Percentiles rank a stretch among this genome's conserved stretches.
Conservation (phyloP, 2,113 vertebrate genomes). For the Thermophis baileyi region DNA sequence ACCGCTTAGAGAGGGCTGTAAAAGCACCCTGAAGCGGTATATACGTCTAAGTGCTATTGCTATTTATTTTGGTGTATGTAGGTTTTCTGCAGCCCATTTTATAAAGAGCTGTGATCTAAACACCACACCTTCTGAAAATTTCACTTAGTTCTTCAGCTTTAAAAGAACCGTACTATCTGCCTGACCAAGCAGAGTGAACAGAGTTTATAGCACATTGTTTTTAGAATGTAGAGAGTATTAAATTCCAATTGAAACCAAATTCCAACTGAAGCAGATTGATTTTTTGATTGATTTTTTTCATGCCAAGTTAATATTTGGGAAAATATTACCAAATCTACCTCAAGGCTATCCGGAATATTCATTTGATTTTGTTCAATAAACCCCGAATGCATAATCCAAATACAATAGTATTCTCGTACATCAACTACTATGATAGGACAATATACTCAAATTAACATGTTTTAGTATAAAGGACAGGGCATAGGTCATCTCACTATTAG, state of each 20-base stretch:
- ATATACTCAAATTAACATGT: background rate
- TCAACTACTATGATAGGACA: background rate
- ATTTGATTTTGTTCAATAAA: constrained; percentile 1
- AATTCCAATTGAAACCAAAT: background rate
- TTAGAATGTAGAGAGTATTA: background rate
- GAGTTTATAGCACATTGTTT: background rate
- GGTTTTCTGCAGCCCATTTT: background rate
- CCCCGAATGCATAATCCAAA: background rate
- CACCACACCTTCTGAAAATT: background rate
- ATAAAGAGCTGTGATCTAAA: background rate
- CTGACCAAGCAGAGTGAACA: background rate
- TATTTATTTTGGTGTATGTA: background rate
- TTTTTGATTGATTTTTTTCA: background rate
- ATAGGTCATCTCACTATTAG: background rate
- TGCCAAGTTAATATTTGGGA: constrained; percentile 1
- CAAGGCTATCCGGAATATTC: background rate
- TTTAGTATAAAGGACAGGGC: background rate
- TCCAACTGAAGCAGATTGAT: too few relatives aligned
- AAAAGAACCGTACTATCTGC: background rate
- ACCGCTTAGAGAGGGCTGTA: too few relatives aligned
- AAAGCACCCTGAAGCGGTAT: too few relatives aligned
- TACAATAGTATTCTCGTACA: background rate
- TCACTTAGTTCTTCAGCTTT: too few relatives aligned
- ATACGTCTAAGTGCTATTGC: too few relatives aligned
- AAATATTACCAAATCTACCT: background rate